Evolutionary conservation across 2,888 invertebrate species (phyloP), one percentile per base, ranked within the genome.

Genomic region (Byasa hedistus): DNA sequence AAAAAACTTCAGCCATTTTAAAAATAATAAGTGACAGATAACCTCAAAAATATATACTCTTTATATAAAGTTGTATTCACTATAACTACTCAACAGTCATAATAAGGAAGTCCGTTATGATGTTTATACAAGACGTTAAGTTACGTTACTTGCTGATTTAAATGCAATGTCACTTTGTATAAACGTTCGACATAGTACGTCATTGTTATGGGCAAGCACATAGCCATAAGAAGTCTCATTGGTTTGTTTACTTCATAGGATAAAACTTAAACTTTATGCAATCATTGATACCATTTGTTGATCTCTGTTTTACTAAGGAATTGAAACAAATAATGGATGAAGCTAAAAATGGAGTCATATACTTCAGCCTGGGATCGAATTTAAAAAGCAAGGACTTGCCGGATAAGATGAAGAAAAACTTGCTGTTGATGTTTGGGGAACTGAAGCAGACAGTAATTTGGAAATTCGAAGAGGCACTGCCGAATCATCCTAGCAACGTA

Each of bases 291-390:
- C n/a, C 15, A 39, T 24, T 48, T 36, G 2, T 36, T 32, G n/a
- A 36, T 54, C 27, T 12, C 23, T n/a, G 21, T 24, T 61, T 39
- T 54, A 68, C 73, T 17, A 65, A 84, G 83, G 78, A 82, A 61
- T 66, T 88, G 7, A 73, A 86, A 70, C 75, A 75, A 63, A 74
- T 83, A 66, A 73, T 87, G 71, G 84, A 86, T 36, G 75, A 74
- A 3, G 77, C 86, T 1, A 74, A 79, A 39, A 64, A 86, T 60
- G 88, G 88, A 0, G 81, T 84, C 0, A 81, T 89, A 48, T 84
- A 81, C 72, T 88, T 90, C 71, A 88, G 86, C 68, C 77, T 89
- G 77, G 88, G 89, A 4, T 82, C 86, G 0, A 83, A 80, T 58
- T 71, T 85, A 22, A 76, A 79, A 59, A 82, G 82, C 61, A 77